These are phyloP conservation scores for Mastomys natalensis DNA, from an alignment of 2,113 vertebrate genomes.

Conservation along the genomic window DNA sequence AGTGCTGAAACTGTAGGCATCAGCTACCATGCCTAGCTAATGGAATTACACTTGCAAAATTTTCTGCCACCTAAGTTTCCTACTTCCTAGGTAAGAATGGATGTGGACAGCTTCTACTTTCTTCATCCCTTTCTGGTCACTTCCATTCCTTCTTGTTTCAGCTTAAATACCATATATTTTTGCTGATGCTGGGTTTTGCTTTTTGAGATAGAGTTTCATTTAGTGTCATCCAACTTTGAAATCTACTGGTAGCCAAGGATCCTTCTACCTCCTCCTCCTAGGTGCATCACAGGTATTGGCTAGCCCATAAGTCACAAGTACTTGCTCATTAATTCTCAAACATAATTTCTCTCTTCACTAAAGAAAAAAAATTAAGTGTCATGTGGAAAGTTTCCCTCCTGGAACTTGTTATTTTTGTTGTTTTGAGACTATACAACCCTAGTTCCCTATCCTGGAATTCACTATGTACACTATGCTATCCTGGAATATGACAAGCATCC, in stretches of 20 bases:
- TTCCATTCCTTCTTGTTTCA: slow-evolving; percentile 34
- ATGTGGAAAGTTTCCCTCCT: background rate
- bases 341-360: background rate
- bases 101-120: slow-evolving; percentile 7
- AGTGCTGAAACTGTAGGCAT: background rate
- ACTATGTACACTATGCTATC: background rate
- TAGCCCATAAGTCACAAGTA: background rate
- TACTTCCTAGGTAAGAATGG: background rate
- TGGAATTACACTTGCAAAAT: background rate
- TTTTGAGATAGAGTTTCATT: background rate
- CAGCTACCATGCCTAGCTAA: background rate
- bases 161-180: slow-evolving; percentile 29
- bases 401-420: background rate
- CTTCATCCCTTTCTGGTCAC: background rate
- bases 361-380: background rate
- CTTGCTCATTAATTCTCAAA: background rate
- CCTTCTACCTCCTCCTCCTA: background rate
- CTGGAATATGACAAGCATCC: background rate
- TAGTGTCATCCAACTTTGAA: background rate
- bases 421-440: background rate
- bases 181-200: background rate
- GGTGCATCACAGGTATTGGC: background rate
- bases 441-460: background rate
- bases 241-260: background rate
- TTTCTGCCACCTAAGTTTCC: background rate